Percentiles rank a stretch among this genome's conserved stretches.
Conservation (phyloP, 2,113 vertebrate species). For the Dunckerocampus dactyliophorus region DNA sequence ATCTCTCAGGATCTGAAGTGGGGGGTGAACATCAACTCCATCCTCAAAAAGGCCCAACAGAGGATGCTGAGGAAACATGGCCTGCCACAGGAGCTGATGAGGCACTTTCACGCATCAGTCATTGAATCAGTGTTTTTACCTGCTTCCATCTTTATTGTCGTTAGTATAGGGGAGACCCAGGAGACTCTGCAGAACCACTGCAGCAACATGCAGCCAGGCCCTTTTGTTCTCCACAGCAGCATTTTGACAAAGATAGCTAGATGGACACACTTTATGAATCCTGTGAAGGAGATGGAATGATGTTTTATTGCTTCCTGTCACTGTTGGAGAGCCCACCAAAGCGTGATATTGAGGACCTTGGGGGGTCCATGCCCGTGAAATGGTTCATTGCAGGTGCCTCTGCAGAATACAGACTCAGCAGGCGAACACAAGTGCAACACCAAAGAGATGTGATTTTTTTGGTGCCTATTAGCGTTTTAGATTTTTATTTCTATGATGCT, state of each 20-base stretch:
- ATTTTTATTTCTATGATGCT: constrained; percentile 35
- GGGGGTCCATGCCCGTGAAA: constrained; percentile 30
- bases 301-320: constrained; percentile 40
- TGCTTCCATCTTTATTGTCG: too few species aligned
- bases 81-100: too few species aligned
- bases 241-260: neutral
- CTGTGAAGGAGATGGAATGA: constrained; percentile 2
- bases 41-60: too few species aligned
- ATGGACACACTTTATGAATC: neutral
- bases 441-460: neutral
- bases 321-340: constrained; percentile 30
- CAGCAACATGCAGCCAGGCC: neutral
- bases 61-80: too few species aligned
- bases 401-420: neutral
- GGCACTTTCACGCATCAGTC: too few species aligned
- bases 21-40: too few species aligned
- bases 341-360: constrained; percentile 28
- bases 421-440: neutral
- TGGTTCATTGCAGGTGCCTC: constrained; percentile 30
- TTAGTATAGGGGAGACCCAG: too few species aligned
- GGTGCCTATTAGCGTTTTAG: constrained; percentile 8
- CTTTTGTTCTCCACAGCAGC: constrained; percentile 38
- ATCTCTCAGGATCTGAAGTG: too few species aligned
- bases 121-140: too few species aligned
- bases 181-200: too few species aligned